These are phyloP conservation scores for Drosophila tani DNA, from an alignment of 1,140 invertebrate species.

Conservation along the genomic window DNA sequence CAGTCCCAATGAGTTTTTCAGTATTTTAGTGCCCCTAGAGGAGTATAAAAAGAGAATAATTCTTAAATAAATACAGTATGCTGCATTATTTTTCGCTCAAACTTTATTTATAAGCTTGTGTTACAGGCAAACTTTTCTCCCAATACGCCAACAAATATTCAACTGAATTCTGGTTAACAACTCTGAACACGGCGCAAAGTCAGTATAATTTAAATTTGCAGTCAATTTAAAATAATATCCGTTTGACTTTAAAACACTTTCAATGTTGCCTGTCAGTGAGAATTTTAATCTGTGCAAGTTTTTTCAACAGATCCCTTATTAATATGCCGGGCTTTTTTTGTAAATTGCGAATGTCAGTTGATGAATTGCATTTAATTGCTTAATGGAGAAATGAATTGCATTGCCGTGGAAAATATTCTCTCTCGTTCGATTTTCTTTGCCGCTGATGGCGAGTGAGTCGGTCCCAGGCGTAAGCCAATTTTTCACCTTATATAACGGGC, in stretches of 20 bases:
- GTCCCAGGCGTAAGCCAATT: conserved; percentile 42
- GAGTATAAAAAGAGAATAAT: not conserved
- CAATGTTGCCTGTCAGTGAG: conserved; percentile 60
- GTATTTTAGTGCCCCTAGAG: not conserved
- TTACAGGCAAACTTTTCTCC: not conserved
- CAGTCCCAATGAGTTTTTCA: not conserved
- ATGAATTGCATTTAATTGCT: conserved; percentile 74
- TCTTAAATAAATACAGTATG: not conserved
- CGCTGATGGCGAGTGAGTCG: not conserved
- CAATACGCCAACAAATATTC: not conserved
- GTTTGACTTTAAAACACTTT: conserved; percentile 62
- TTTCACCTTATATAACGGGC: conserved; percentile 49
- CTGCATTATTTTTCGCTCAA: not conserved
- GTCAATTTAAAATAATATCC: conserved; percentile 43
- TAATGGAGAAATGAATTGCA: conserved; percentile 71
- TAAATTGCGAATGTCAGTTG: conserved; percentile 74
- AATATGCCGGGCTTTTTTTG: conserved; percentile 27
- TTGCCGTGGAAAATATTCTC: conserved; percentile 31
- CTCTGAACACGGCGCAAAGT: not conserved
- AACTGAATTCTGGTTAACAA: not conserved
- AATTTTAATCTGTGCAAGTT: conserved; percentile 49
- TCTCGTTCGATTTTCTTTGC: conserved; percentile 31
- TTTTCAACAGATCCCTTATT: conserved; percentile 23
- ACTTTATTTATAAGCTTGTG: not conserved
- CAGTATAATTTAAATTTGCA: conserved; percentile 36